Percentiles rank a stretch among this genome's conserved stretches.
Conservation (phyloP, 1,140 invertebrate genomes). For the Neomicropteryx cornuta region DNA sequence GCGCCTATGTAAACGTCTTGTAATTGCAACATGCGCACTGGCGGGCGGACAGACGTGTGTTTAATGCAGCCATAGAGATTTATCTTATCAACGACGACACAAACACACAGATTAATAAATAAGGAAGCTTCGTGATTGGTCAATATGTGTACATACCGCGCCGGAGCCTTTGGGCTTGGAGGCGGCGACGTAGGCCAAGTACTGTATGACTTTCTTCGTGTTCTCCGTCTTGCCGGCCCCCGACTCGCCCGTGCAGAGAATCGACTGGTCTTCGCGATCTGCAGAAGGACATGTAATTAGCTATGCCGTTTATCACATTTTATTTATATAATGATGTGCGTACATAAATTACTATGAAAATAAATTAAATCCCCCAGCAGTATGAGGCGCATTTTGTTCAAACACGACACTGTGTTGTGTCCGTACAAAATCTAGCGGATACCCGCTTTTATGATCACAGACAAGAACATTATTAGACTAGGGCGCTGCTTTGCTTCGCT, state of each 20-base stretch:
- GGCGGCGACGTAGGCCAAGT: slow-evolving; percentile 95
- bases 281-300: slow-evolving; percentile 29
- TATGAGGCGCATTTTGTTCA: slow-evolving; percentile 1
- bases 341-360: neutral
- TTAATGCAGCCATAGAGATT: too few species aligned
- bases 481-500: too few species aligned
- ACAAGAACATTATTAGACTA: too few species aligned
- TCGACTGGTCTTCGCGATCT: slow-evolving; percentile 99
- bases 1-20: too few species aligned
- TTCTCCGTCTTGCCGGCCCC: slow-evolving; percentile 99
- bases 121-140: too few species aligned
- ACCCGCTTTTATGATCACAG: too few species aligned
- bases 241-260: slow-evolving; percentile 99
- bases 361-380: neutral
- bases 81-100: too few species aligned
- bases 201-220: slow-evolving; percentile 99
- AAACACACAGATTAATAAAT: too few species aligned
- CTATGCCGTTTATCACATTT: neutral
- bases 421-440: too few species aligned
- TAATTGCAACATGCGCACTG: too few species aligned
- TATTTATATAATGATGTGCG: neutral
- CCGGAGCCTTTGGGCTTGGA: slow-evolving; percentile 85
- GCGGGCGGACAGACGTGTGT: too few species aligned
- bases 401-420: too few species aligned
- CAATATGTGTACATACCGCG: slow-evolving; percentile 74